Percentiles rank a stretch among this genome's conserved stretches.
phyloP scores from a whole-genome alignment of 2,888 invertebrate species.

The Heteropelma amictum region DNA sequence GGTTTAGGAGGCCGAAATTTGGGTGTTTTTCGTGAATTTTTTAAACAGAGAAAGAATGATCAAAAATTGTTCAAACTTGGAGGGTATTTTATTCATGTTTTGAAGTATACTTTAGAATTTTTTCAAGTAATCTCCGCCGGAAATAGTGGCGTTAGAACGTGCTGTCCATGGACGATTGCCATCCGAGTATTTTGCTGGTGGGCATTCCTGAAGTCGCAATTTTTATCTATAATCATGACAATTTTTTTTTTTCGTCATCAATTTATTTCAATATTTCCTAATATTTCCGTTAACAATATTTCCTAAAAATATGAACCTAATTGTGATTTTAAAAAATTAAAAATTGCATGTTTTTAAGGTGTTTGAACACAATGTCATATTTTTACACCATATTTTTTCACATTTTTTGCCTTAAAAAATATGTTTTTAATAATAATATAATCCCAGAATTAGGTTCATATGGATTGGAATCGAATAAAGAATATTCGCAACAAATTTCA shows the following conservation, averaged over 20 bases:
- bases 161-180: conserved; percentile 32
- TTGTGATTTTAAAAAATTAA: conserved; percentile 16
- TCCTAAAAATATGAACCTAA: conserved; percentile 40
- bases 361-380: conserved; percentile 36
- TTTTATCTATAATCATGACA: conserved; percentile 38
- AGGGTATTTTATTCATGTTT: conserved; percentile 16
- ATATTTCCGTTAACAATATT: too few species aligned
- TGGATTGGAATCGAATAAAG: conserved; percentile 33
- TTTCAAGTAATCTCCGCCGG: conserved; percentile 31
- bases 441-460: conserved; percentile 36
- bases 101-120: conserved; percentile 10
- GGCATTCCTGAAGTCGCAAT: conserved; percentile 29
- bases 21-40: conserved; percentile 16
- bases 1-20: conserved; percentile 13
- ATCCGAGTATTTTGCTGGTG: conserved; percentile 27
- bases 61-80: conserved; percentile 22
- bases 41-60: conserved; percentile 20
- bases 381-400: conserved; percentile 39
- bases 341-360: too few species aligned
- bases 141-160: conserved; percentile 33
- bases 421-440: conserved; percentile 44
- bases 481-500: conserved; percentile 35
- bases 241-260: conserved; percentile 29
- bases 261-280: too few species aligned
- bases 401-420: conserved; percentile 33